Base-by-base conservation (phyloP, 2,113 vertebrate species). In the Leucosticte australis region DNA sequence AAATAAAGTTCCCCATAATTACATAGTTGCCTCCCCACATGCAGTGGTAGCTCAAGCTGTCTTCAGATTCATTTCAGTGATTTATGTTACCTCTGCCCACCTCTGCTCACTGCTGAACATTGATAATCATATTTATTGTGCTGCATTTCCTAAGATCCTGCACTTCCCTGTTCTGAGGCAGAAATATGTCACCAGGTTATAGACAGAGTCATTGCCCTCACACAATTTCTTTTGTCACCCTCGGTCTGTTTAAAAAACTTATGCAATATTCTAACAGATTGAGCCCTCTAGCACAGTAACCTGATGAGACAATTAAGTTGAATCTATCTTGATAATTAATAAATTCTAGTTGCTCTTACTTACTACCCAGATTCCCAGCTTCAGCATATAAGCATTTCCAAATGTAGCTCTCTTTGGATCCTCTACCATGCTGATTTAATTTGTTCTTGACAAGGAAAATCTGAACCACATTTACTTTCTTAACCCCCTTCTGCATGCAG, bases 381-480 rank as follows among this genome's bases (percentile, higher is more conserved):
- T 85, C 47, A 82, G 11, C 39, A 20, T 21, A 23, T 67, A 94
- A 94, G 11, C 9, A 2, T 64, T 94, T 83, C 90, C 90, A 93
- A 94, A 88, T 60, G 41, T 49, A 23, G 74, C 94, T 95, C 55
- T 70, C 35, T 65, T 88, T 83, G 79, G 46, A 88, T 86, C 23
- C 28, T 78, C 53, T 78, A 78, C 57, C 68, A 82, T 1, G 1
- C 18, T 56, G 64, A 68, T 75, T 95, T 91, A 89, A 87, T 96
- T 90, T 89, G 47, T 31, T 93, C 53, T 59, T 96, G 79, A 63
- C 79, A 68, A 42, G 49, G 41, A 0, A 3, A 82, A 78, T 92
- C 81, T 78, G 56, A 96, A 90, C 56, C 52, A 78, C 46, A 69
- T 90, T 94, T 95, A 86, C 75, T 87, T 86, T 73, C 71, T 81